Evolutionary conservation across 2,888 invertebrate genomes (phyloP).

Genomic region (Lasioglossum zephyrum): DNA sequence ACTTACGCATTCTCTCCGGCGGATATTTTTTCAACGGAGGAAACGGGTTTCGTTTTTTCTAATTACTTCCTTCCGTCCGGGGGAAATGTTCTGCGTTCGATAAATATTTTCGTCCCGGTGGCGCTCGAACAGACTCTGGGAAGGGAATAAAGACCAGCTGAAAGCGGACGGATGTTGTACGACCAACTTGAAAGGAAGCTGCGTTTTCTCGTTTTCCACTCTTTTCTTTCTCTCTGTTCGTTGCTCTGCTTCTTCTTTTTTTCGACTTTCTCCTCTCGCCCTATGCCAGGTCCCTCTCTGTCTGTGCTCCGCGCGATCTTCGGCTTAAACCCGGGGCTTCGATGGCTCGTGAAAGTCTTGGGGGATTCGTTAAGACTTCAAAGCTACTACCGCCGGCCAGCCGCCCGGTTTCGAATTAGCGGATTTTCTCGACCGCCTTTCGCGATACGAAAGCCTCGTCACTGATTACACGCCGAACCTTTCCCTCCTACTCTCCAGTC

Average conservation of each 20-base stretch:
- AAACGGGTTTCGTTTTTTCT: conserved; percentile 16
- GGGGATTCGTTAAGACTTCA: conserved; percentile 73
- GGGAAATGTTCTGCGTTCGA: conserved; percentile 3
- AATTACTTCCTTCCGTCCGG: conserved; percentile 1
- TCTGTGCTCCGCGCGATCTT: conserved; percentile 7
- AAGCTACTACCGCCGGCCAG: conserved; percentile 61
- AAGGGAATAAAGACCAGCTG: conserved; percentile 20
- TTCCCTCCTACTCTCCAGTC: conserved; percentile 36
- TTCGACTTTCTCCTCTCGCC: not conserved
- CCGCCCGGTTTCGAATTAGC: conserved; percentile 66
- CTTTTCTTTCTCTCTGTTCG: not conserved
- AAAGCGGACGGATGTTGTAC: conserved; percentile 36
- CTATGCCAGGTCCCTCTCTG: not conserved
- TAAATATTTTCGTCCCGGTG: conserved; percentile 20
- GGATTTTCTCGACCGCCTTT: conserved; percentile 56
- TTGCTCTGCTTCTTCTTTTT: not conserved
- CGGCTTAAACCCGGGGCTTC: conserved; percentile 50
- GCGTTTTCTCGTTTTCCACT: not conserved
- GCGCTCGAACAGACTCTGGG: not conserved
- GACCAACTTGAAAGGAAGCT: conserved; percentile 27
- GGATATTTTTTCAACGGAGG: conserved; percentile 9
- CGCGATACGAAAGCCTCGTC: conserved; percentile 36
- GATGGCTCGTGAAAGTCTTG: conserved; percentile 69
- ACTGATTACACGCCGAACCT: conserved; percentile 48
- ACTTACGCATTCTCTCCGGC: not conserved